Percentiles rank a stretch among this genome's conserved stretches.
Evolutionary conservation across 53 echinoderm and acorn worm species (phyloP).

Genomic region (Antedon mediterranea): DNA sequence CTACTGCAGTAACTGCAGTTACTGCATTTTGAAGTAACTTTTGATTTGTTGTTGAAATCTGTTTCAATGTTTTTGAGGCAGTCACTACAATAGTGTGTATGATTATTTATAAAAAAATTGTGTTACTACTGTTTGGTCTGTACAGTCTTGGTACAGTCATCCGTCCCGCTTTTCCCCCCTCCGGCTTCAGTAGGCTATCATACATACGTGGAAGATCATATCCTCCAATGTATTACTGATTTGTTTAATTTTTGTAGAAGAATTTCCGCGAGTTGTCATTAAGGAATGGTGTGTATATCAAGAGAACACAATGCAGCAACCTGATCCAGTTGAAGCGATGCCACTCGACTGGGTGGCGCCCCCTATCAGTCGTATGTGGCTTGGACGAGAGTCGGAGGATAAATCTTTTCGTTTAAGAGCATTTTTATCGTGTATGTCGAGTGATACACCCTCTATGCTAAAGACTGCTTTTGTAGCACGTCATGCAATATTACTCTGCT

Average conservation of each 20-base stretch:
- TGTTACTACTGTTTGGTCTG: too few species aligned
- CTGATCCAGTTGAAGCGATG: constrained; percentile 74
- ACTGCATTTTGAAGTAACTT: too few species aligned
- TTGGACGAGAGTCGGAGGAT: constrained; percentile 77
- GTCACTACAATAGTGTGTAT: too few species aligned
- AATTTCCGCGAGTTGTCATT: constrained; percentile 39
- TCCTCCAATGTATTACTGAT: neutral
- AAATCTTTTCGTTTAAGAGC: constrained; percentile 76
- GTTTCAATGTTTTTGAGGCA: too few species aligned
- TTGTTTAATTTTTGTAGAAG: neutral
- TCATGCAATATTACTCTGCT: constrained; percentile 88
- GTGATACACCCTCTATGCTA: constrained; percentile 88
- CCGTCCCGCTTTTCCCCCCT: too few species aligned
- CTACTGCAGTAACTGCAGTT: too few species aligned
- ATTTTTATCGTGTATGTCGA: constrained; percentile 87
- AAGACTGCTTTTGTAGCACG: constrained; percentile 86
- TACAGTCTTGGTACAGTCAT: too few species aligned
- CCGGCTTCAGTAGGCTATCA: neutral
- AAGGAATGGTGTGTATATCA: constrained; percentile 90
- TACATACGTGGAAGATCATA: too few species aligned
- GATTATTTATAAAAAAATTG: too few species aligned
- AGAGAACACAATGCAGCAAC: constrained; percentile 71
- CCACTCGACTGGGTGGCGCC: constrained; percentile 74
- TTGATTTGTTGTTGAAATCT: too few species aligned
- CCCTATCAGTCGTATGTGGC: constrained; percentile 75